phyloP scores from a whole-genome alignment of 2,797 vertebrate species.

The Delichon dasypus region DNA sequence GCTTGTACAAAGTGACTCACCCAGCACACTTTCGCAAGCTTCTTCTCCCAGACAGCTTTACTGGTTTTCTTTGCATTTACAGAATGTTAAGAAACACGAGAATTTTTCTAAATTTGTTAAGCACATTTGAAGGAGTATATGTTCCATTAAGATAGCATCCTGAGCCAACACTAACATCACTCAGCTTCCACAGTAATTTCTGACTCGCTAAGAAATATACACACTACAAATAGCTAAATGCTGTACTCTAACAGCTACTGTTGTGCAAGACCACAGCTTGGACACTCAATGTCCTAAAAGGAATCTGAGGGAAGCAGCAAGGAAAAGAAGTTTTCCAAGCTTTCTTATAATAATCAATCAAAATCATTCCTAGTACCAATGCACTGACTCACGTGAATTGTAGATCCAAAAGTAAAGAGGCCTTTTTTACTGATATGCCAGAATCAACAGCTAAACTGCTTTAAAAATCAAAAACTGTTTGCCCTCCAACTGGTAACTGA shows the following conservation, averaged over 20 bases:
- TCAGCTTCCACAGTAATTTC: neutral
- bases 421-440: neutral
- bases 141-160: neutral
- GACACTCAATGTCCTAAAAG: neutral
- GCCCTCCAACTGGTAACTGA: neutral
- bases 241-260: neutral
- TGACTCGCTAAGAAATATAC: neutral
- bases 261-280: neutral
- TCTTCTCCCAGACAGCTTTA: neutral
- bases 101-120: neutral
- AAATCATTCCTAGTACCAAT: neutral
- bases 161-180: neutral
- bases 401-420: neutral
- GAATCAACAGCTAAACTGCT: neutral
- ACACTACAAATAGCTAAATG: neutral
- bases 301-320: neutral
- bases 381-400: neutral
- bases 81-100: conserved; percentile 1
- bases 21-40: neutral
- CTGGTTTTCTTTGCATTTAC: conserved; percentile 11
- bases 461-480: neutral
- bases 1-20: conserved; percentile 18
- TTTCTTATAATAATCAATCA: neutral
- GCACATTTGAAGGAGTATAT: neutral
- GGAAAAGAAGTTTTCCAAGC: neutral